A percentile compares a stretch with the other conserved stretches of the same genome.
phyloP scores from a whole-genome alignment of 1,140 invertebrate species.

The Drosophila mojavensis region DNA sequence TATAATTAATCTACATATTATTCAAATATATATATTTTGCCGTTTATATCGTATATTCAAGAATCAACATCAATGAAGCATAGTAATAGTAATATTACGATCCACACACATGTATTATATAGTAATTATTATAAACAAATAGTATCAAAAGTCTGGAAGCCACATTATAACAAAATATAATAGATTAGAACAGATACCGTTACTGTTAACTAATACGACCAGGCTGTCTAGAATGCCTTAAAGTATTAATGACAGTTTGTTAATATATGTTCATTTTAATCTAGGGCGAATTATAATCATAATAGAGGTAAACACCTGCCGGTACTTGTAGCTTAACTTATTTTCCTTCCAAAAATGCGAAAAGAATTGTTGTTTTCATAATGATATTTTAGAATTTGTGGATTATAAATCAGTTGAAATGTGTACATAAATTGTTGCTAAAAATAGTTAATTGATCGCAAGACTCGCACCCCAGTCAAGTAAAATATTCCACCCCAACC shows the following conservation, averaged over 20 bases:
- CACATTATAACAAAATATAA: neutral
- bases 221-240: neutral
- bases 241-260: neutral
- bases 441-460: neutral
- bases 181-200: no score
- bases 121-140: neutral
- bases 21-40: no score
- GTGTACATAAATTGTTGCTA: constrained; percentile 11
- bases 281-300: neutral
- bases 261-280: constrained; percentile 1
- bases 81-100: no score
- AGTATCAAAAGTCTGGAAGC: neutral
- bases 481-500: neutral
- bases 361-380: neutral
- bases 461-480: constrained; percentile 12
- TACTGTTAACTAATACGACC: no score
- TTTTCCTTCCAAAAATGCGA: no score
- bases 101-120: no score
- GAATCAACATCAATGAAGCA: no score
- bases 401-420: neutral
- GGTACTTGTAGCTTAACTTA: neutral
- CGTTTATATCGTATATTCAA: no score
- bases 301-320: neutral
- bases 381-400: no score
- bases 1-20: no score